Evolutionary conservation across 2,113 vertebrate genomes (phyloP), one percentile per base, ranked within the genome.

Genomic region (Bos javanicus): DNA sequence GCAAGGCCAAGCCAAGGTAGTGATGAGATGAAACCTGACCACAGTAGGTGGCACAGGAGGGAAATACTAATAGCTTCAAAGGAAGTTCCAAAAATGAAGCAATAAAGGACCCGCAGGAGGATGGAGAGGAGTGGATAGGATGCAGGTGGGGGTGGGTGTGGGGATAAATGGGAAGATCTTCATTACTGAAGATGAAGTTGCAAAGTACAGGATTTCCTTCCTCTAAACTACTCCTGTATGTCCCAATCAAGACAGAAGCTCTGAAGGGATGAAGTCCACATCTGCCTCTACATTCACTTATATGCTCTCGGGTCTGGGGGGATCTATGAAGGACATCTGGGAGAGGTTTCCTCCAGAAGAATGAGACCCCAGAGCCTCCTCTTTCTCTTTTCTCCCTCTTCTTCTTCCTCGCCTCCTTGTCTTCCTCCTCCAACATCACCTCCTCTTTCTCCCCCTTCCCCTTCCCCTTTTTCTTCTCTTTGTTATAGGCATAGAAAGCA

Each of bases 221-320:
- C 13, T 26, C 46, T 81, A 7, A 82, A 14, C 39, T 7, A 25
- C 28, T 25, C 19, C 52, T 30, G 3, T 28, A 6, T 12, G 8
- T 57, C 56, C 67, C 33, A 39, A 0, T 48, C 43, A 54, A 80
- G 23, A 87, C 15, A 57, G 76, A 56, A 30, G 28, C 71, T 36
- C 33, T 7, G 67, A 5, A 1, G 48, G 7, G 57, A 15, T 2
- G 19, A 28, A 28, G 12, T 76, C 25, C 5, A 5, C 0, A 1
- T 30, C 52, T 87, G 60, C 15, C 36, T 52, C 82, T 48, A 48
- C 23, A 16, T 62, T 16, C 21, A 56, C 26, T 14, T 46, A 33
- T 26, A 1, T 33, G 52, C 33, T 59, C 60, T 81, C 50, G 21
- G 12, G 30, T 46, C 6, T 60, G 2, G 25, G n/a, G 33, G 74